A percentile compares a stretch with the other conserved stretches of the same genome.
phyloP scores from a whole-genome alignment of 2,113 vertebrate species.

The Pollachius pollachius region DNA sequence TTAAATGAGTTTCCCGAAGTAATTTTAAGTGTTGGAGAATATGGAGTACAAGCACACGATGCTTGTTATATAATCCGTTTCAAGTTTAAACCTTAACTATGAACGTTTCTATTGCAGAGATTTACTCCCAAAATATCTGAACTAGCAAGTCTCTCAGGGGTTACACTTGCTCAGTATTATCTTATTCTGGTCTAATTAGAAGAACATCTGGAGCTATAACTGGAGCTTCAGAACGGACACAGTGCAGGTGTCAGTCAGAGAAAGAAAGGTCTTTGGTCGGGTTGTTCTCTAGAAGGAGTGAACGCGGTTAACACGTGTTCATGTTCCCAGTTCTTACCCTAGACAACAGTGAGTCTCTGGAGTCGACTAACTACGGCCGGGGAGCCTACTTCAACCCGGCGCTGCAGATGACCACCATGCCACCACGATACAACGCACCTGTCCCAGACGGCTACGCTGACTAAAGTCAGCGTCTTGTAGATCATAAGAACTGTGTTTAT shows the following conservation, averaged over 20 bases:
- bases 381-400: conserved; percentile 71
- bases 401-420: conserved; percentile 68
- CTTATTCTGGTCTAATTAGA: background rate
- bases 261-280: background rate
- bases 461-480: conserved; percentile 8
- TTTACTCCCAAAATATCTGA: too few species aligned
- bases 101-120: too few species aligned
- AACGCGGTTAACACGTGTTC: conserved; percentile 10
- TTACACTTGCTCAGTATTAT: background rate
- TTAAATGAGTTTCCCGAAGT: too few species aligned
- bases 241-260: background rate
- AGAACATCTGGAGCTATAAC: background rate
- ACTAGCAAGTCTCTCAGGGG: too few species aligned
- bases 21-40: too few species aligned
- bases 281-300: background rate
- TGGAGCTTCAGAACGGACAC: background rate
- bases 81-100: too few species aligned
- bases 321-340: conserved; percentile 78
- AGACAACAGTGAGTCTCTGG: conserved; percentile 73
- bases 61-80: too few species aligned
- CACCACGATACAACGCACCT: conserved; percentile 26
- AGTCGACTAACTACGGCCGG: conserved; percentile 62
- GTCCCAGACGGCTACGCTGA: conserved; percentile 6
- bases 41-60: too few species aligned
- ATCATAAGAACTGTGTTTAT: background rate